A percentile compares a stretch with the other conserved stretches of the same genome.
Conservation (phyloP, 2,113 vertebrate species). For the Xyrauchen texanus region DNA sequence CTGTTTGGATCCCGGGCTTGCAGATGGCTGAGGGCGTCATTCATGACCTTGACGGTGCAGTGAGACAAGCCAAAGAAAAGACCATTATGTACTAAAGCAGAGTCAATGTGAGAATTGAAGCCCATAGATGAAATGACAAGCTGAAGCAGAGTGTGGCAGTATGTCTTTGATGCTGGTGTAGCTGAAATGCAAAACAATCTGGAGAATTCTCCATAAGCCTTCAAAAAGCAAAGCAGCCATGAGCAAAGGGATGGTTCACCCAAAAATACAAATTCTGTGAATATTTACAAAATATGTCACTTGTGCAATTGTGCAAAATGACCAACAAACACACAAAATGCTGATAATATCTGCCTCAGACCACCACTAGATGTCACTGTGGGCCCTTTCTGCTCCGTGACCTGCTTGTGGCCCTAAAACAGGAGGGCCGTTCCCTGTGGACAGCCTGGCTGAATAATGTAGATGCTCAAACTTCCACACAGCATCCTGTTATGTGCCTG, state of each 20-base stretch:
- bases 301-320: too few species aligned
- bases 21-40: not conserved
- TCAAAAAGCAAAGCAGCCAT: not conserved
- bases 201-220: not conserved
- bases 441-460: conserved; percentile 41
- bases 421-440: conserved; percentile 15
- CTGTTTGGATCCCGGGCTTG: not conserved
- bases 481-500: conserved; percentile 48
- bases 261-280: too few species aligned
- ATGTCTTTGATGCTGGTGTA: not conserved
- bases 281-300: too few species aligned
- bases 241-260: too few species aligned
- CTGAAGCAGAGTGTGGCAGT: not conserved
- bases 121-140: too few species aligned
- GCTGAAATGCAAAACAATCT: not conserved
- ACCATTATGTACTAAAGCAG: not conserved
- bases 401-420: not conserved
- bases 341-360: not conserved
- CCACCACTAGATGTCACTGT: conserved; percentile 79
- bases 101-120: not conserved
- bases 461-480: conserved; percentile 38
- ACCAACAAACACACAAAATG: not conserved
- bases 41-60: too few species aligned
- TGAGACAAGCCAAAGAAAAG: not conserved
- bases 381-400: conserved; percentile 48